These are phyloP conservation scores for Belgica antarctica DNA, from an alignment of 2,888 invertebrate genomes.

Conservation along the genomic window DNA sequence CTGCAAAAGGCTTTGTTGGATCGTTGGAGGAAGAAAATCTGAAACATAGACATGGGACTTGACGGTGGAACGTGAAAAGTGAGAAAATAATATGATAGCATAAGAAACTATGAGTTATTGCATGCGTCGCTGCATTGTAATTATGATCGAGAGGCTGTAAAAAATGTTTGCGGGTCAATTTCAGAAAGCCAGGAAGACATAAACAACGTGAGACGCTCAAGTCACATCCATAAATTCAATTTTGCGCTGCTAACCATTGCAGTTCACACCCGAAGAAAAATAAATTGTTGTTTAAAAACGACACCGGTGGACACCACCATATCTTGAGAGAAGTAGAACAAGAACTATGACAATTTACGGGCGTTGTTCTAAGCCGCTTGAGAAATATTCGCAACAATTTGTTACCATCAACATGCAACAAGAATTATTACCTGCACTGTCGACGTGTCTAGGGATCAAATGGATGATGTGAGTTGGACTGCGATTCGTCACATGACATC, in stretches of 20 bases:
- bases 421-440: neutral
- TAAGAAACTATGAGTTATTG: slow-evolving; percentile 25
- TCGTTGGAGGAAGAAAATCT: neutral
- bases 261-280: slow-evolving; percentile 30
- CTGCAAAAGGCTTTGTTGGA: neutral
- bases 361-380: neutral
- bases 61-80: neutral
- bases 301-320: slow-evolving; percentile 10
- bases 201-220: slow-evolving; percentile 30
- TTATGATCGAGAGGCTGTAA: slow-evolving; percentile 13
- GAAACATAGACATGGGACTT: neutral
- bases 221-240: slow-evolving; percentile 41
- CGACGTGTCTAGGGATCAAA: no score
- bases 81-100: slow-evolving; percentile 17
- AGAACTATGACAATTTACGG: slow-evolving; percentile 25
- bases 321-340: slow-evolving; percentile 9
- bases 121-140: slow-evolving; percentile 21
- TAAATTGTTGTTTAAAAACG: slow-evolving; percentile 31
- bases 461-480: slow-evolving; percentile 9
- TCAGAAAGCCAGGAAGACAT: slow-evolving; percentile 32
- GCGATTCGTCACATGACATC: neutral
- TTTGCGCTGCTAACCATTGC: neutral
- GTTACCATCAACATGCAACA: neutral
- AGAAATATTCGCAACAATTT: slow-evolving; percentile 3
- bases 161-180: slow-evolving; percentile 33